Conservation (phyloP, 1,140 invertebrate species). For the Solenopsis invicta region DNA sequence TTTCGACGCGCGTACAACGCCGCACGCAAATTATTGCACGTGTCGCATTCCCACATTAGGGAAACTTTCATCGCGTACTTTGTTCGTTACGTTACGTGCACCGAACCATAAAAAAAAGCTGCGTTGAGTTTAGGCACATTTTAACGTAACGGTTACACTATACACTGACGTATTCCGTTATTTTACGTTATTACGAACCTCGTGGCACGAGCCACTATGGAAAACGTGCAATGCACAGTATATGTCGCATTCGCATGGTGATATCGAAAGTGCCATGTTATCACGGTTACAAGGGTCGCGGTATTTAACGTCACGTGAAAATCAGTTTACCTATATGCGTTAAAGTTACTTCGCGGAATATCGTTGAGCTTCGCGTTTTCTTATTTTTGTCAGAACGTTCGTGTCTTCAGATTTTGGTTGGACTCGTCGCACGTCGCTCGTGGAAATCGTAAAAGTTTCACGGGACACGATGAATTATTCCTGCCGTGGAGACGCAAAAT, state of each 20-base stretch:
- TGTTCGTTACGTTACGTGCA: slow-evolving; percentile 66
- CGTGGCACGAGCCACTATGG: background rate
- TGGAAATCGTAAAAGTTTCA: slow-evolving; percentile 79
- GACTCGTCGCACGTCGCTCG: slow-evolving; percentile 73
- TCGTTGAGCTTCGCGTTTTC: background rate
- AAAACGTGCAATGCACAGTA: background rate
- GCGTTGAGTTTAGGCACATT: slow-evolving; percentile 15
- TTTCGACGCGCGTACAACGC: slow-evolving; percentile 69
- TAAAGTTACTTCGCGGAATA: slow-evolving; percentile 37
- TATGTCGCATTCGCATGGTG: background rate
- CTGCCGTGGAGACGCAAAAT: slow-evolving; percentile 75
- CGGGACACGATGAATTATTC: slow-evolving; percentile 80
- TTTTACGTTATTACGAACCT: background rate
- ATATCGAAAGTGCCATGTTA: background rate
- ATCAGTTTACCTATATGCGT: slow-evolving; percentile 6
- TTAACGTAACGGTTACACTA: slow-evolving; percentile 1
- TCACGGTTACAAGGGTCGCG: background rate
- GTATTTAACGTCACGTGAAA: slow-evolving; percentile 8
- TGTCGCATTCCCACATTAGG: slow-evolving; percentile 75
- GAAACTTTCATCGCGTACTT: slow-evolving; percentile 70
- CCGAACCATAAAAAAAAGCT: background rate
- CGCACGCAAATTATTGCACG: slow-evolving; percentile 73
- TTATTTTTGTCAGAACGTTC: slow-evolving; percentile 47
- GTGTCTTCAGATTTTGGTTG: slow-evolving; percentile 74
- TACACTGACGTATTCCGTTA: background rate